Base-by-base conservation (phyloP, 1,140 invertebrate species). In the Paralvinella palmiformis region DNA sequence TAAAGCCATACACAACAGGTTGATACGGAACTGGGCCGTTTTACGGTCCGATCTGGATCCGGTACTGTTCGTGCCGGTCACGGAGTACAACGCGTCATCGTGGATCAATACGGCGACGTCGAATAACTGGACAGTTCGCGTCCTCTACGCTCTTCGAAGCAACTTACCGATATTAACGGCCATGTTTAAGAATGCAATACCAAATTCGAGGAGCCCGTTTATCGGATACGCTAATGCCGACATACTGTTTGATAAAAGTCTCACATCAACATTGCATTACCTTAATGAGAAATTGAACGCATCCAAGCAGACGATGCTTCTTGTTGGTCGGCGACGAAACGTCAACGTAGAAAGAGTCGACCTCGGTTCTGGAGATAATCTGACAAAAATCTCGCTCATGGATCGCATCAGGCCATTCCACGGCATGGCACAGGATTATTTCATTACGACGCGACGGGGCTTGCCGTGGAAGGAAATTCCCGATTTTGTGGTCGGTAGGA, bases 401-500 rank as follows among this genome's bases (percentile, higher is more conserved):
- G 41, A 24, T 10, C 10, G 37, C n/a, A 41, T 41, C n/a, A 22
- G 13, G 1, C 22, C 33, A 36, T 33, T 56, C 53, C 31, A 20
- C 2, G 3, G 1, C 15, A 55, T 35, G 32, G 62, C 62, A 10
- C 62, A 36, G 35, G 62, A 63, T 36, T 63, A 63, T 36, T 63
- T 63, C 35, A 36, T 63, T 7, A 22, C 62, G 22, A 56, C 50
- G 17, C 32, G 27, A n/a, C 22, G 17, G 10, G 50, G 53, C 20
- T 63, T 58, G 31, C 48, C 48, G 10, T 63, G 62, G 52, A 6
- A 31, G 17, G 36, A 1, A 5, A 41, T 63, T 35, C 62, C 62
- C 7, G 53, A 55, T 22, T 63, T 63, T 36, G 53, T 63, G 10
- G 32, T 63, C 32, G 62, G 62, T 24, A 29, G 62, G 13, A 36